Conservation (phyloP, 2,113 vertebrate genomes). For the Scalopus aquaticus region DNA sequence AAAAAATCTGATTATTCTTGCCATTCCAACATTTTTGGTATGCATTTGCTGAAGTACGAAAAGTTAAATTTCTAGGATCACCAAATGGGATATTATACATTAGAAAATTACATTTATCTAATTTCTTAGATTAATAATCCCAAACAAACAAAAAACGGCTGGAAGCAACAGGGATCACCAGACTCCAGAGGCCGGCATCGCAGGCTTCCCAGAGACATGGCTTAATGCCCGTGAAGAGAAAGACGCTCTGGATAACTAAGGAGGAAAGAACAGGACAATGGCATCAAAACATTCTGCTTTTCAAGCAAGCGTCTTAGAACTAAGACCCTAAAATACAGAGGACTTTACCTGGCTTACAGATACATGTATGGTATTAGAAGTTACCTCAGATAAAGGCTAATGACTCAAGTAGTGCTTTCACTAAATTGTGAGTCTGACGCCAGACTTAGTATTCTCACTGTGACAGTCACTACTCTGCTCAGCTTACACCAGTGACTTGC, state of each 20-base stretch:
- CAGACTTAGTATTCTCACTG: not conserved
- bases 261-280: not conserved
- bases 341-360: not conserved
- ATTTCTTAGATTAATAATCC: not conserved
- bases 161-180: not conserved
- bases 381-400: not conserved
- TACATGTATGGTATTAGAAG: not conserved
- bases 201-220: not conserved
- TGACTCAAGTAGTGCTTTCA: not conserved
- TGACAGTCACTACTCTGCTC: not conserved
- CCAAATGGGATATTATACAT: not conserved
- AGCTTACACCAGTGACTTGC: not conserved
- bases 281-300: not conserved
- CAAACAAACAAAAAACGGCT: not conserved
- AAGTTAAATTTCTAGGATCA: constrained; percentile 24
- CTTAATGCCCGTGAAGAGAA: not conserved
- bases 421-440: not conserved
- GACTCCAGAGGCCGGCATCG: not conserved
- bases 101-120: constrained; percentile 38
- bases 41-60: constrained; percentile 24
- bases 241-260: not conserved
- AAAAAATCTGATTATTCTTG: not conserved
- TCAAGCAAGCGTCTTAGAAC: not conserved
- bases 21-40: not conserved
- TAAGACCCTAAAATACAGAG: not conserved